Percentiles rank a stretch among this genome's conserved stretches.
Evolutionary conservation across 2,113 vertebrate genomes (phyloP).

Genomic region (Lophura nycthemera): DNA sequence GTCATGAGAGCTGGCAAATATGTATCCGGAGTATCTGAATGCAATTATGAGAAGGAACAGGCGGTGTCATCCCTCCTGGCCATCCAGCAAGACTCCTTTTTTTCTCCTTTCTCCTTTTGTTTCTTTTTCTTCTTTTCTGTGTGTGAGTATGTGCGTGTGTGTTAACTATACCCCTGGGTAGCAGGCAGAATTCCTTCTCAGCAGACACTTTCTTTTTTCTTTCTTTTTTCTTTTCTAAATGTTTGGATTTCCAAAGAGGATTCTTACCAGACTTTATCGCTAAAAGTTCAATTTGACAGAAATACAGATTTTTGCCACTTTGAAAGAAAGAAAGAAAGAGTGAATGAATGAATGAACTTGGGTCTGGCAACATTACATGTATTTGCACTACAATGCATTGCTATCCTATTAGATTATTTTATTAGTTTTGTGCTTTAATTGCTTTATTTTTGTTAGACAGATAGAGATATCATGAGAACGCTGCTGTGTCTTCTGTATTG

Average conservation of each 20-base stretch:
- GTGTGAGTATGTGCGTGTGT: slow-evolving; percentile 46
- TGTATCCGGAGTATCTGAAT: slow-evolving; percentile 96
- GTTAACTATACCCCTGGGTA: slow-evolving; percentile 77
- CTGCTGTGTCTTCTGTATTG: slow-evolving; percentile 86
- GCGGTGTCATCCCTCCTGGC: slow-evolving; percentile 88
- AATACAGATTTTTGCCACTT: slow-evolving; percentile 84
- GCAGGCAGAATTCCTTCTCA: slow-evolving; percentile 85
- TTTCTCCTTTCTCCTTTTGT: slow-evolving; percentile 62
- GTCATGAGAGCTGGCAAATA: slow-evolving; percentile 99
- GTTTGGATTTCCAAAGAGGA: slow-evolving; percentile 91
- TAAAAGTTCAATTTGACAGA: slow-evolving; percentile 84
- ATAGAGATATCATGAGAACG: slow-evolving; percentile 79
- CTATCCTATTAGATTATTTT: slow-evolving; percentile 87
- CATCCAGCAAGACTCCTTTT: slow-evolving; percentile 88
- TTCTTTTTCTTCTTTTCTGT: slow-evolving; percentile 63
- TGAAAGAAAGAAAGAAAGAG: slow-evolving; percentile 85
- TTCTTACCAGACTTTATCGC: slow-evolving; percentile 82
- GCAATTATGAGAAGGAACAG: slow-evolving; percentile 91
- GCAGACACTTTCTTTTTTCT: slow-evolving; percentile 82
- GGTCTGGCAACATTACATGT: slow-evolving; percentile 87
- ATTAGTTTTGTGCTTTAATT: slow-evolving; percentile 92
- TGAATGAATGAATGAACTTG: slow-evolving; percentile 88
- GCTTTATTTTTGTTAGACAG: slow-evolving; percentile 82
- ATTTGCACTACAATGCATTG: slow-evolving; percentile 93
- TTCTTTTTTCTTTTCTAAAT: slow-evolving; percentile 50